Evolutionary conservation across 2,797 vertebrate species (phyloP).

Genomic region (Lateolabrax maculatus): DNA sequence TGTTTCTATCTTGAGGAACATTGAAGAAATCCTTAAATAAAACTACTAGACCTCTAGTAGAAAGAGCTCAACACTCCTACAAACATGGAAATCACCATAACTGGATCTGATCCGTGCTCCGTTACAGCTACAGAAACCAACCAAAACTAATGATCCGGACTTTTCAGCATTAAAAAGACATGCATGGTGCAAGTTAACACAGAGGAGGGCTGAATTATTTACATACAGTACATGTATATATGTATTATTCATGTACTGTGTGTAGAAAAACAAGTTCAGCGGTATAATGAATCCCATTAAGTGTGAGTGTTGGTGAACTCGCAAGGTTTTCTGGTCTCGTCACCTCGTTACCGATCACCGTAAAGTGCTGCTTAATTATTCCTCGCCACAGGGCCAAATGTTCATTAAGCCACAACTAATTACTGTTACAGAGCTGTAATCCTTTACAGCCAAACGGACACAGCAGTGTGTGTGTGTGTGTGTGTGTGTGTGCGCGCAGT

Average conservation of each 20-base stretch:
- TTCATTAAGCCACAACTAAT: conserved; percentile 83
- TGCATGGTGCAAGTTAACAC: conserved; percentile 47
- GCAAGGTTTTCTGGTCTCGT: conserved; percentile 65
- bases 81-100: too few species aligned
- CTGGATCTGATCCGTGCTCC: conserved; percentile 8
- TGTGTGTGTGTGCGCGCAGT: conserved; percentile 21
- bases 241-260: conserved; percentile 57
- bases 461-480: conserved; percentile 33
- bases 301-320: conserved; percentile 54
- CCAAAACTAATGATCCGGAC: conserved; percentile 32
- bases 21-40: too few species aligned
- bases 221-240: conserved; percentile 42
- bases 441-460: conserved; percentile 72
- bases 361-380: conserved; percentile 84
- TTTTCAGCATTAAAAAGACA: conserved; percentile 20
- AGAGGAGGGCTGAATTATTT: conserved; percentile 62
- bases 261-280: conserved; percentile 31
- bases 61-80: too few species aligned
- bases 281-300: conserved; percentile 60
- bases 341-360: conserved; percentile 74
- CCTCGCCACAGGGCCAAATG: conserved; percentile 76
- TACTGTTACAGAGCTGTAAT: conserved; percentile 71
- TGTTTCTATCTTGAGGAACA: not conserved
- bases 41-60: too few species aligned
- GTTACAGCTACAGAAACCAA: not conserved